These are phyloP conservation scores for Pseudachorutes palmiensis DNA, from an alignment of 1,140 invertebrate genomes.

Conservation along the genomic window DNA sequence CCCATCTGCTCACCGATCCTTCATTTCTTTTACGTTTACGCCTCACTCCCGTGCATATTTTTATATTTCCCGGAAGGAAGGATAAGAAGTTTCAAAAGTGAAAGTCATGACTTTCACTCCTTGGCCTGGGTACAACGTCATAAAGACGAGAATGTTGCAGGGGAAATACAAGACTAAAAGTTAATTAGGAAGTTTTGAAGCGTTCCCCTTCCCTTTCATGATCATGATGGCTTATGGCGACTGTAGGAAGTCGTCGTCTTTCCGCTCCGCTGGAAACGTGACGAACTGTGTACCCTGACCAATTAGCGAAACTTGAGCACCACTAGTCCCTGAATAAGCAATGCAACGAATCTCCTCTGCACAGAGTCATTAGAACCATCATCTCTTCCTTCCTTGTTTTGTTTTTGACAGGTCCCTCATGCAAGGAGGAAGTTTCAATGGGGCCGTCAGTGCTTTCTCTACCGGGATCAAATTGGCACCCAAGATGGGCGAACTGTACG, in stretches of 20 bases:
- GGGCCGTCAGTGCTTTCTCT: slow-evolving; percentile 69
- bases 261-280: no score
- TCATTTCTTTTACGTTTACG: neutral
- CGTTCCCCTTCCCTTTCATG: no score
- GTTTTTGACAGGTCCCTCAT: slow-evolving; percentile 55
- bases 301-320: no score
- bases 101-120: neutral
- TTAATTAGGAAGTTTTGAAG: neutral
- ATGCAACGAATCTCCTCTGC: no score
- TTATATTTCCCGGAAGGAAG: neutral
- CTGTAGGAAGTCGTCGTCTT: no score
- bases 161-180: neutral
- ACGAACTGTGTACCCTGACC: no score
- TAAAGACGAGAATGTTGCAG: neutral
- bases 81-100: neutral
- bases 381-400: neutral
- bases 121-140: neutral
- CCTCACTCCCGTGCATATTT: neutral
- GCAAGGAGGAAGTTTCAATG: slow-evolving; percentile 62
- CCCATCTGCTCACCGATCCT: slow-evolving; percentile 1
- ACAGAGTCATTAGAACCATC: no score
- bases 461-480: slow-evolving; percentile 66
- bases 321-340: slow-evolving; percentile 12
- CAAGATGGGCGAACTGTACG: slow-evolving; percentile 63
- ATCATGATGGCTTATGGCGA: no score